phyloP scores from a whole-genome alignment of 2,113 vertebrate genomes.

The Phyllostomus hastatus region DNA sequence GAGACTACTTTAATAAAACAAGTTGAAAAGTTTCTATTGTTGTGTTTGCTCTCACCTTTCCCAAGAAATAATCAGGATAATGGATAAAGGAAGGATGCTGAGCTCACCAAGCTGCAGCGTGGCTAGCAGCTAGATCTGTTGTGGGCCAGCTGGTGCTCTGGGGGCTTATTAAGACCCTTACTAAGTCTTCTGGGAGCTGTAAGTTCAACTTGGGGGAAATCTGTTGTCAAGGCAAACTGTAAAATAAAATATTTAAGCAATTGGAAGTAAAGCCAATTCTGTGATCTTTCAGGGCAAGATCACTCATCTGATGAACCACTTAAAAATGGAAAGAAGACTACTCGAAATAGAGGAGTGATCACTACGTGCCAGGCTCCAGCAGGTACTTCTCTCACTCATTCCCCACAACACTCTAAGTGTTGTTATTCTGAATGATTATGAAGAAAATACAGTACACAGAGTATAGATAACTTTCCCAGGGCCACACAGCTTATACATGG shows the following conservation, averaged over 20 bases:
- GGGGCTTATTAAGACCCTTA: conserved; percentile 8
- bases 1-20: conserved; percentile 46
- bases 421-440: neutral
- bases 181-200: neutral
- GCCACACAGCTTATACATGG: neutral
- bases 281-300: neutral
- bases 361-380: neutral
- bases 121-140: neutral
- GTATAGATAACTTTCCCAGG: neutral
- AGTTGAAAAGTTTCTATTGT: conserved; percentile 24
- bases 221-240: neutral
- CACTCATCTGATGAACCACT: neutral
- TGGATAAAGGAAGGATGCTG: neutral
- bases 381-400: neutral
- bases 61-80: neutral
- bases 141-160: neutral
- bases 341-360: neutral
- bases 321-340: no score
- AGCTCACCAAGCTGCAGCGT: neutral
- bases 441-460: neutral
- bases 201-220: neutral
- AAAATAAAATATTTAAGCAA: neutral
- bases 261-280: neutral
- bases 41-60: neutral
- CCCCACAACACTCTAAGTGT: neutral